Evolutionary conservation across 2,797 vertebrate genomes (phyloP).

Genomic region (Bradypodion pumilum): DNA sequence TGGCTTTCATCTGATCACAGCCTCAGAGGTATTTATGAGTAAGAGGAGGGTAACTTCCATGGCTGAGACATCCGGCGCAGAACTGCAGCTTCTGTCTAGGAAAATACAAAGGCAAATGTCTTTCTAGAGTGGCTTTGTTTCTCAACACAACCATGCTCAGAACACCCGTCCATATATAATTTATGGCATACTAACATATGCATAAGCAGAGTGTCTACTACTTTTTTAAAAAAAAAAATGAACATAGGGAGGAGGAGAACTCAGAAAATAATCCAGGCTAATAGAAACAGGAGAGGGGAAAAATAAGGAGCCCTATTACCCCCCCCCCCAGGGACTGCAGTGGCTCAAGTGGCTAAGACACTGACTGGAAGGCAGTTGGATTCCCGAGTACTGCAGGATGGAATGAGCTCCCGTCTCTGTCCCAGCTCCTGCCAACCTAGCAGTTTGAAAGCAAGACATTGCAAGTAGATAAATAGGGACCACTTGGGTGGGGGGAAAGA

Average conservation of each 20-base stretch:
- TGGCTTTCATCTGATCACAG: background rate
- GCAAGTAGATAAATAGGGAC: too few relatives aligned
- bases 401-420: too few relatives aligned
- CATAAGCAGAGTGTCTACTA: background rate
- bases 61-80: background rate
- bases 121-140: background rate
- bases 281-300: background rate
- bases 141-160: background rate
- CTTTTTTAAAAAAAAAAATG: background rate
- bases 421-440: too few relatives aligned
- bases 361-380: too few relatives aligned
- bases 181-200: conserved; percentile 4
- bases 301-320: too few relatives aligned
- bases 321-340: too few relatives aligned
- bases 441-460: too few relatives aligned
- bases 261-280: background rate
- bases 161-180: background rate
- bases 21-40: background rate
- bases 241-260: background rate
- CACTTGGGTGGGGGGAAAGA: too few relatives aligned
- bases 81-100: background rate
- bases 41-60: background rate
- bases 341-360: too few relatives aligned
- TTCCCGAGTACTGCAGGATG: too few relatives aligned
- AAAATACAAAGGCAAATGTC: background rate